Evolutionary conservation across 2,797 vertebrate genomes (phyloP).

Genomic region (Delichon dasypus): DNA sequence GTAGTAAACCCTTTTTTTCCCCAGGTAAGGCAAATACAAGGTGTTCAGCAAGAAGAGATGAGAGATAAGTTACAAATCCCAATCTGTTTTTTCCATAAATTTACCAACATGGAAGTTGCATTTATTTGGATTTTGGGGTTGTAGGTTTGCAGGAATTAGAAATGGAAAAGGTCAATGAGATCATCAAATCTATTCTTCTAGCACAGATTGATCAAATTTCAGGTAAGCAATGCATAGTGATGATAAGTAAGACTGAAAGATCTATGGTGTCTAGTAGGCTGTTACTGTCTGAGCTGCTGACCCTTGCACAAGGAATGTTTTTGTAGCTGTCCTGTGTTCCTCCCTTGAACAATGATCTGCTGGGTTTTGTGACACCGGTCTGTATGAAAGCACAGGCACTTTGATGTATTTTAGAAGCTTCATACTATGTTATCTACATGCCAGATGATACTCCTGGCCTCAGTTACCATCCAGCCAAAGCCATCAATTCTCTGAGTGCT

Average conservation of each 20-base stretch:
- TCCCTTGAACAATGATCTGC: constrained; percentile 18
- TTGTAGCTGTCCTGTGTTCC: constrained; percentile 8
- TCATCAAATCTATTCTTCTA: background rate
- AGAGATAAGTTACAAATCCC: background rate
- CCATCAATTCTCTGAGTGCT: constrained; percentile 9
- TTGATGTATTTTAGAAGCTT: constrained; percentile 46
- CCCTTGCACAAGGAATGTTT: background rate
- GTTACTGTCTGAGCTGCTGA: background rate
- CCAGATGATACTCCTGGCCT: constrained; percentile 46
- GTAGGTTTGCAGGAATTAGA: background rate
- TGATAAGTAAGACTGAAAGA: constrained; percentile 3
- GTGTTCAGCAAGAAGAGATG: background rate
- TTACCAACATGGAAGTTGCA: background rate
- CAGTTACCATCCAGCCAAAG: background rate
- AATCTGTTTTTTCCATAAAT: background rate
- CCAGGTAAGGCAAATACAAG: background rate
- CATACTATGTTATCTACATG: constrained; percentile 18
- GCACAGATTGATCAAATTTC: background rate
- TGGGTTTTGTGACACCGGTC: constrained; percentile 30
- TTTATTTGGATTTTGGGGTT: background rate
- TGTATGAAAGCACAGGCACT: background rate
- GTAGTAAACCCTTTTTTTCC: background rate
- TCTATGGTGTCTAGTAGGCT: background rate
- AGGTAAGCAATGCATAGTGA: background rate
- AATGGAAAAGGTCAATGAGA: background rate